These are phyloP conservation scores for Phymanthus crucifer DNA, from an alignment of 92 coral and sea anemone genomes.

Conservation along the genomic window DNA sequence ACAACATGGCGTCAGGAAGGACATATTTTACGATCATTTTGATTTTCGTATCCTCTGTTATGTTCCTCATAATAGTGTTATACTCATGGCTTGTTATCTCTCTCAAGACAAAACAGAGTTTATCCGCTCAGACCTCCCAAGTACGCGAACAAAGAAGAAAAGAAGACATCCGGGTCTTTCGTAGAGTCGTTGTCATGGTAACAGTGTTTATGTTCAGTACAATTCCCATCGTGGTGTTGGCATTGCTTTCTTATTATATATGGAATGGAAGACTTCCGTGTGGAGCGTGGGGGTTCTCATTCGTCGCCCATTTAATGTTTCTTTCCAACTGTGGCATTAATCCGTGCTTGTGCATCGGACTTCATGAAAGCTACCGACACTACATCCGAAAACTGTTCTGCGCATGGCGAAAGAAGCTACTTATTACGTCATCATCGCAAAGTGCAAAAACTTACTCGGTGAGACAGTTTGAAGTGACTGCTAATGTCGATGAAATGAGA, in stretches of 20 bases:
- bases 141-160: slow-evolving; percentile 6
- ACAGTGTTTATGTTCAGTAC: slow-evolving; percentile 24
- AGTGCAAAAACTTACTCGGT: not conserved
- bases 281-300: slow-evolving; percentile 30
- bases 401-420: not conserved
- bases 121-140: not conserved
- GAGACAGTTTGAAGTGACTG: too few species aligned
- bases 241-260: slow-evolving; percentile 19
- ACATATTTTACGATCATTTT: not conserved
- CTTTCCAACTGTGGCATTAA: slow-evolving; percentile 29
- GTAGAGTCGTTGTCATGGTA: slow-evolving; percentile 29
- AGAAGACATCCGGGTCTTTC: slow-evolving; percentile 40
- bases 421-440: not conserved
- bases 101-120: not conserved
- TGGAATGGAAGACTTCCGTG: slow-evolving; percentile 46
- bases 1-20: not conserved
- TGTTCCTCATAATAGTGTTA: slow-evolving; percentile 4
- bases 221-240: slow-evolving; percentile 24
- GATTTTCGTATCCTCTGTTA: slow-evolving; percentile 14
- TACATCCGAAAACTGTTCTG: slow-evolving; percentile 6
- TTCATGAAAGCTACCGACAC: slow-evolving; percentile 9
- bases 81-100: slow-evolving; percentile 25
- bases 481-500: too few species aligned
- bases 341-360: slow-evolving; percentile 31
- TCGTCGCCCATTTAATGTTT: slow-evolving; percentile 22